phyloP scores from a whole-genome alignment of 2,888 invertebrate genomes.

The Loripinus fragilis region DNA sequence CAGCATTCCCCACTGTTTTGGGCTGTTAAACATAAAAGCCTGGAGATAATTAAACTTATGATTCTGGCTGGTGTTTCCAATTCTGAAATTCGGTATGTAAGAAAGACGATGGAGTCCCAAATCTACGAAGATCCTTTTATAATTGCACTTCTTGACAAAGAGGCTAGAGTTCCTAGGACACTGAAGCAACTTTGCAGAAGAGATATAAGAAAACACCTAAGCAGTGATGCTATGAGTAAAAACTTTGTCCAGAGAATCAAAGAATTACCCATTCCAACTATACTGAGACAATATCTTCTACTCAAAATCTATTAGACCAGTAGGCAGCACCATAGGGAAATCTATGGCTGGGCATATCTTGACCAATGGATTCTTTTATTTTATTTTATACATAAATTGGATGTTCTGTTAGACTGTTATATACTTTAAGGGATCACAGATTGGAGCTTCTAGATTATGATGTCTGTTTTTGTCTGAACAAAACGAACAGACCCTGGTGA shows the following conservation, averaged over 20 bases:
- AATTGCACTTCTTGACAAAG: constrained; percentile 67
- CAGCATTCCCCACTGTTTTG: constrained; percentile 76
- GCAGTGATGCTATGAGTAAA: constrained; percentile 69
- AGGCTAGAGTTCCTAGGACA: constrained; percentile 68
- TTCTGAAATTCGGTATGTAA: constrained; percentile 72
- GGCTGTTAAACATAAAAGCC: constrained; percentile 75
- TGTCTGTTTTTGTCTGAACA: no score
- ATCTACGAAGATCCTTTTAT: constrained; percentile 67
- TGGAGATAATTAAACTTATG: constrained; percentile 73
- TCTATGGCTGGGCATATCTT: no score
- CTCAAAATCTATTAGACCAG: constrained; percentile 15
- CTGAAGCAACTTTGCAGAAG: constrained; percentile 73
- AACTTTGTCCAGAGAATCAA: constrained; percentile 69
- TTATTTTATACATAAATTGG: no score
- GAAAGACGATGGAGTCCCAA: constrained; percentile 67
- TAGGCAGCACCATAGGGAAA: no score
- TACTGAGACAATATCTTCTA: constrained; percentile 72
- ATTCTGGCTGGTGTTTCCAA: constrained; percentile 72
- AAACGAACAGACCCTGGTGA: no score
- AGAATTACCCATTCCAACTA: constrained; percentile 70
- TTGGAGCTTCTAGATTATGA: no score
- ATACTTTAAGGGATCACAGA: no score
- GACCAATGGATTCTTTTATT: no score
- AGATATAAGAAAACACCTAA: constrained; percentile 66
- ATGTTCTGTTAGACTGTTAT: no score